Base-by-base conservation (phyloP, 2,888 invertebrate genomes). In the Tyria jacobaeae region DNA sequence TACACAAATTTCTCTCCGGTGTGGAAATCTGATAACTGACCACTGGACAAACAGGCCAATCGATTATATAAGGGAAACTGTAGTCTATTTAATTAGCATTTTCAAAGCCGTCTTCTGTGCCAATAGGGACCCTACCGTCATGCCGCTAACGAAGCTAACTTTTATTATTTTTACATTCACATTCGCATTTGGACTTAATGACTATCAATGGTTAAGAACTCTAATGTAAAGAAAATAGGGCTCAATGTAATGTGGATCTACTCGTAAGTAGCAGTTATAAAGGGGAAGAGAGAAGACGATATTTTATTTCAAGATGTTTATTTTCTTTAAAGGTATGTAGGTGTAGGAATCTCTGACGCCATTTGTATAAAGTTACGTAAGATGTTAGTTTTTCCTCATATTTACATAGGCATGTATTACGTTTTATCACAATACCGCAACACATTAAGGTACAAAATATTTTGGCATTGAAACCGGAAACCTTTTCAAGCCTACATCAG, bases 81-180 rank as follows among this genome's bases (percentile, higher is more conserved):
- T 53, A 66, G 69, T 57, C 15, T 53, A 59, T 73, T 73, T 75
- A 69, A 72, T 72, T 75, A 72, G 57, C 60, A 75, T 72, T 72
- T 69, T 69, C 76, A 66, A 68, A 73, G 73, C 72, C 64, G 60
- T 66, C 59, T 67, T 73, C 73, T 54, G 60, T 25, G 47, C 63
- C 76, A 73, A 66, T 66, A 60, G 75, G 76, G 64, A 67, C 67
- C 70, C 73, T 73, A 61, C 31, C 67, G 67, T 67, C 76, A 67
- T 64, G 52, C 60, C 60, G 55, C 67, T 73, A 73, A 73, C 73
- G 76, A 73, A n/a, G n/a, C n/a, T n/a, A n/a, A 69, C 76, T 70
- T 60, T 73, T 64, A 73, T 75, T 73, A 73, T 73, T 75, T 66
- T 63, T 64, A 72, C 73, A 69, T 72, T 62, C 54, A 64, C 61